Conservation (phyloP, 2,888 invertebrate genomes). For the Pristionchus fissidentatus region DNA sequence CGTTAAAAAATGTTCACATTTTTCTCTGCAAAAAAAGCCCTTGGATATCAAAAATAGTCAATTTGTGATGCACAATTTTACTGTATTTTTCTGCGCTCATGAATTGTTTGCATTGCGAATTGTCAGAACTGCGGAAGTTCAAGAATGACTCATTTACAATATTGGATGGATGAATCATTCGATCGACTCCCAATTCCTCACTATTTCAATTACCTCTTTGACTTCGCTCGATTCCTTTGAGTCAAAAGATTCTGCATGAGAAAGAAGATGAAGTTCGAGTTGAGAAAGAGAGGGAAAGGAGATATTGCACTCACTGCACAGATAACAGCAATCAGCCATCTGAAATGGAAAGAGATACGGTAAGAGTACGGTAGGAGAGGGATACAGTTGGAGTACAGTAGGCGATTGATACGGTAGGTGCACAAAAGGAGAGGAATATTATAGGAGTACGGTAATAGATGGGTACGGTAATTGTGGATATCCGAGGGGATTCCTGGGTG, state of each 20-base stretch:
- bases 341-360: too few relatives aligned
- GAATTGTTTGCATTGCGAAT: background rate
- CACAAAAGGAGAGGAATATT: background rate
- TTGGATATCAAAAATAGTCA: too few relatives aligned
- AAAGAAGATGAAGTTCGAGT: background rate
- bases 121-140: background rate
- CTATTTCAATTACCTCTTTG: too few relatives aligned
- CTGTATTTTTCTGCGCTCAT: too few relatives aligned
- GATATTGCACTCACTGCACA: slow-evolving; percentile 39
- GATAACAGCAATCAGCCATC: slow-evolving; percentile 37
- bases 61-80: too few relatives aligned
- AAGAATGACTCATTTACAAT: background rate
- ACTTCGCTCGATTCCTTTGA: background rate
- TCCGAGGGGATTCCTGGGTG: background rate
- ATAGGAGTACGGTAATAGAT: slow-evolving; percentile 20
- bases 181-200: background rate
- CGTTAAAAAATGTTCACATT: too few relatives aligned
- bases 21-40: too few relatives aligned
- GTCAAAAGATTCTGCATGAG: background rate
- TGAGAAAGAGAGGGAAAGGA: slow-evolving; percentile 25
- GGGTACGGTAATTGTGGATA: too few relatives aligned
- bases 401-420: background rate
- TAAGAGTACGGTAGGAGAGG: background rate
- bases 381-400: background rate
- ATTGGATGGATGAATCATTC: background rate